Percentiles rank a stretch among this genome's conserved stretches.
These are phyloP conservation scores for Crossaster papposus DNA, from an alignment of 53 echinoderm and acorn worm genomes.

Conservation along the genomic window DNA sequence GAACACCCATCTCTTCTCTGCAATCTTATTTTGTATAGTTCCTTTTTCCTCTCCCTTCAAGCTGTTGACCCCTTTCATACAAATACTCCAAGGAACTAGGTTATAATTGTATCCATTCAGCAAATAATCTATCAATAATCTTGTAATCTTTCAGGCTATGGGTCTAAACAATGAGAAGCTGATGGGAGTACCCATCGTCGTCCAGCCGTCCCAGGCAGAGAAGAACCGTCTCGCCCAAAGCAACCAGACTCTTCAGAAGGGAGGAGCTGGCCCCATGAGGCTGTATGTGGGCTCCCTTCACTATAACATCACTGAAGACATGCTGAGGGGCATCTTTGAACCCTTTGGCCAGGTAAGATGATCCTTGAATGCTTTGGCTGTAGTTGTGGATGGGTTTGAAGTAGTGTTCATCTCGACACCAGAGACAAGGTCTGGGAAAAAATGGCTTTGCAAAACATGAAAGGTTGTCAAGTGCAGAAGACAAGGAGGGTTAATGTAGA, in stretches of 20 bases:
- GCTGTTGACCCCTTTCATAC: too few species aligned
- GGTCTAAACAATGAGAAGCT: slow-evolving; percentile 93
- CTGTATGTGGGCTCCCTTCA: slow-evolving; percentile 97
- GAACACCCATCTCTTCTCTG: too few species aligned
- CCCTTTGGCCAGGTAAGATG: slow-evolving; percentile 92
- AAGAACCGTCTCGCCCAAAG: slow-evolving; percentile 90
- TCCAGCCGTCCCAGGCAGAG: slow-evolving; percentile 97
- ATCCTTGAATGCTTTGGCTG: neutral
- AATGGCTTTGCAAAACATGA: too few species aligned
- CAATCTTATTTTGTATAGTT: too few species aligned
- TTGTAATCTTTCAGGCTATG: slow-evolving; percentile 67
- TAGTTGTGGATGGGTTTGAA: too few species aligned
- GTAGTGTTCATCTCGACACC: too few species aligned
- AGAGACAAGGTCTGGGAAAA: too few species aligned
- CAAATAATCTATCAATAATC: neutral
- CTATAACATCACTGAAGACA: slow-evolving; percentile 97
- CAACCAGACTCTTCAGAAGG: slow-evolving; percentile 88
- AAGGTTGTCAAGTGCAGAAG: too few species aligned
- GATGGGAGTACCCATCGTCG: slow-evolving; percentile 97
- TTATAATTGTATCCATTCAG: neutral
- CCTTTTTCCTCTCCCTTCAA: too few species aligned
- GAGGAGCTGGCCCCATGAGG: slow-evolving; percentile 91
- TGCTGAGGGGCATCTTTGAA: slow-evolving; percentile 98
- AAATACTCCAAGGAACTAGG: too few species aligned
- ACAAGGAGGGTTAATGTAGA: too few species aligned